Base-by-base conservation (phyloP, 1,140 invertebrate genomes). In the Drosophila navojoa region DNA sequence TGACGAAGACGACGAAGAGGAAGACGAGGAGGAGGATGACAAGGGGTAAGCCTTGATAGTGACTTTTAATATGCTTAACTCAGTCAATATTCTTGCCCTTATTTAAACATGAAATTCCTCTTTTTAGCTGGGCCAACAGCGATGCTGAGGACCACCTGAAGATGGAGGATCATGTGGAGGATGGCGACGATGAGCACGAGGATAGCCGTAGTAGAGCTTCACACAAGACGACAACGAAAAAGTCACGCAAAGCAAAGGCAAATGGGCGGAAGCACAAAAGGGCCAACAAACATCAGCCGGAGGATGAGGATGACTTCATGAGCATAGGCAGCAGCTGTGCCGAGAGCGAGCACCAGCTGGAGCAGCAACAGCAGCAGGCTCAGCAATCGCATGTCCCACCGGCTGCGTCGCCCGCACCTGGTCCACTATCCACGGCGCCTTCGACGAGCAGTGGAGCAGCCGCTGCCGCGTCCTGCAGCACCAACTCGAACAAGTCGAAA, bases 1-100 rank as follows among this genome's bases (percentile, higher is more conserved):
- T 16, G 78, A 91, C 15, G 86, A 91, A 5, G 89, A 91, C 4
- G 90, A 90, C 0, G 79, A 90, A 1, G 86, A 90, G 1, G 81
- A 77, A 0, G 40, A 62, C 5, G 74, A 76, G 5, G 72, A 42
- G 0, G 67, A 63, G 1, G 54, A 76, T 3, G 45, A 62, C 19
- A 47, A 58, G 15, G 7, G 63, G 68, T 72, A 49, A 22, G 19
- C 19, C 19, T 2, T 2, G 19, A 22, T 22, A 22, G 19, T 22
- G 19, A 22, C 3, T 22, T 22, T 22, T 22, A 22, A 22, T 22
- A 22, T 22, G 19, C 19, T 22, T 22, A 22, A 2, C 1, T 2
- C 19, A 22, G 19, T 22, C 19, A 22, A 22, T 9, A 22, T 49
- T 6, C 10, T 49, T 13, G n/a, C 10, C 7, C 6, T 16, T 16